phyloP scores from a whole-genome alignment of 2,113 vertebrate genomes.

The Cryptomyrus ogoouensis region DNA sequence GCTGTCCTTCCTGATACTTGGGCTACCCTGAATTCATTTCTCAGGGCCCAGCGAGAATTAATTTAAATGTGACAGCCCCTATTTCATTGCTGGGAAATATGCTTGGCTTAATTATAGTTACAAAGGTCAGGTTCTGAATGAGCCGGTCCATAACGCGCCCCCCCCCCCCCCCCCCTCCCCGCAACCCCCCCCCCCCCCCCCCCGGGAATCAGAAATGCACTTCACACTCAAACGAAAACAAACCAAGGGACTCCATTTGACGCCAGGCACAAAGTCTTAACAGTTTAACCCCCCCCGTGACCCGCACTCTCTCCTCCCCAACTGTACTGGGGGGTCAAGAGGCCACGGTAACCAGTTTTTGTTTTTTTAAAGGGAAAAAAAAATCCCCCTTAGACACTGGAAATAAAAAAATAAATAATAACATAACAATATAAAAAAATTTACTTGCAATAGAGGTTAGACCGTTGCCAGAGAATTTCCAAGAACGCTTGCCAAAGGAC shows the following conservation, averaged over 20 bases:
- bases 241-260: slow-evolving; percentile 30
- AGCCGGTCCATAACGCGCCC: neutral
- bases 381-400: neutral
- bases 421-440: neutral
- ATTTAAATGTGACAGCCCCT: slow-evolving; percentile 18
- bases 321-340: slow-evolving; percentile 34
- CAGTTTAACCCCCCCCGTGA: slow-evolving; percentile 9
- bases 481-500: slow-evolving; percentile 9
- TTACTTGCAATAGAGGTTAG: slow-evolving; percentile 24
- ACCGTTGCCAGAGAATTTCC: slow-evolving; percentile 28
- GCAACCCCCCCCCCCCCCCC: slow-evolving; percentile 9
- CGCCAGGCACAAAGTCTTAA: slow-evolving; percentile 37
- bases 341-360: slow-evolving; percentile 32
- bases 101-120: slow-evolving; percentile 16
- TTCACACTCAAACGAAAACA: slow-evolving; percentile 37
- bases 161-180: slow-evolving; percentile 3
- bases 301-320: slow-evolving; percentile 5
- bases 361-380: neutral
- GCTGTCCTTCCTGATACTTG: slow-evolving; percentile 2
- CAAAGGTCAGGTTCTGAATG: slow-evolving; percentile 12
- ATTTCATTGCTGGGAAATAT: slow-evolving; percentile 23
- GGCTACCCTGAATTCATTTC: slow-evolving; percentile 4
- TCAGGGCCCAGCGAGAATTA: neutral
- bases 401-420: slow-evolving; percentile 16
- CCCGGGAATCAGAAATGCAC: slow-evolving; percentile 27